Evolutionary conservation across 1,140 invertebrate genomes (phyloP), one percentile per base, ranked within the genome.

Genomic region (Latrodectus geometricus): DNA sequence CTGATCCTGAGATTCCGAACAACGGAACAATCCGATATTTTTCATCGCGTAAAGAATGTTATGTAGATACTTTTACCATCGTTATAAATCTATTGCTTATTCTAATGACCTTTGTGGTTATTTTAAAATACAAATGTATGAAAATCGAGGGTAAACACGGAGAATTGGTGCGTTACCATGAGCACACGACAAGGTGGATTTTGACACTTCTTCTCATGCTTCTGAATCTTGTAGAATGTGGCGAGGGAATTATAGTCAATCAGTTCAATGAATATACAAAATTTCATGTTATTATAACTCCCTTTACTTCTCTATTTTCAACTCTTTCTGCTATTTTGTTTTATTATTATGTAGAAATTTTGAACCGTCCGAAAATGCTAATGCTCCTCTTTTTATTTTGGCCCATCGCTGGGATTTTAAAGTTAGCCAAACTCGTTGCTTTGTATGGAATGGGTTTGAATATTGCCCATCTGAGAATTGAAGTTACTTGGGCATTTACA

Each of bases 161-260:
- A 35, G 75, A 73, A 14, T 21, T 76, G 11, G 69, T 88, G 9
- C 56, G 86, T 14, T 88, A 87, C 75, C 79, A 85, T 35, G 88
- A 88, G 61, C 86, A 88, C 52, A 85, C 20, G 49, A 81, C 86
- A 12, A 79, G 88, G 50, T 89, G 86, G 87, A 35, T 89, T 20
- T 72, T 89, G 35, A 84, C 70, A 9, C 35, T 88, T 4, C 50
- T 56, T 66, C 78, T 89, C 5, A 35, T 88, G 8, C 50, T 66
- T 23, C 20, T 88, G 65, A 81, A 78, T 65, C 49, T 88, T 5
- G 50, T 87, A 9, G 88, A 88, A 65, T 61, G 88, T 35, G 88
- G 86, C 7, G 88, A 89, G 85, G 78, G 80, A 9, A 78, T 88
- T 20, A 65, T 89, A 20, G 68, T 83, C 2, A 77, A 72, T 68